These are phyloP conservation scores for Hoplostethus atlanticus DNA, from an alignment of 2,797 vertebrate genomes.

Conservation along the genomic window DNA sequence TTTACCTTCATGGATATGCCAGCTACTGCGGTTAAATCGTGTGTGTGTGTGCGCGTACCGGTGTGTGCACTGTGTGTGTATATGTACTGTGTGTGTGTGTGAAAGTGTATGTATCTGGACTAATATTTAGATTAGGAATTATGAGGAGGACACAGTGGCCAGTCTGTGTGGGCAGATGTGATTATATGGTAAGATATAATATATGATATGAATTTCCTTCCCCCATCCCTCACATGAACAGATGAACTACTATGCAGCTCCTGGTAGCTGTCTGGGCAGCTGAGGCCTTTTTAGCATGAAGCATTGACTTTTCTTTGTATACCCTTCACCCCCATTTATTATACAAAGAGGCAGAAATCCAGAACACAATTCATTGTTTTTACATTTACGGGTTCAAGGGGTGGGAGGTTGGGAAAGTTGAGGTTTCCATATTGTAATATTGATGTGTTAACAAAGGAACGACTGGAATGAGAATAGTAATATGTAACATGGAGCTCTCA, in stretches of 20 bases:
- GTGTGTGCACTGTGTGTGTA: conserved; percentile 6
- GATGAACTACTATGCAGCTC: conserved; percentile 51
- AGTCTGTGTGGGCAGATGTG: conserved; percentile 55
- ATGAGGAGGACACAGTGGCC: conserved; percentile 51
- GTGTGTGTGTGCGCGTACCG: conserved; percentile 8
- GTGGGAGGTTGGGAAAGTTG: background rate
- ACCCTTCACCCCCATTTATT: background rate
- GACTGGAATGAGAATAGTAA: too few relatives aligned
- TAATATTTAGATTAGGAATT: conserved; percentile 69
- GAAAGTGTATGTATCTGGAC: background rate
- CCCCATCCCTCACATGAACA: conserved; percentile 52
- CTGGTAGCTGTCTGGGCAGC: conserved; percentile 10
- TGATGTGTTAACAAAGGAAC: too few relatives aligned
- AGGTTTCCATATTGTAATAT: background rate
- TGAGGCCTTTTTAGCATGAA: conserved; percentile 21
- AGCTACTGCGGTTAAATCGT: conserved; percentile 21
- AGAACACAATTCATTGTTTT: background rate
- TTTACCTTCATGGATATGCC: conserved; percentile 45
- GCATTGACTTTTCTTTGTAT: conserved; percentile 14
- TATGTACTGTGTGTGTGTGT: conserved; percentile 15
- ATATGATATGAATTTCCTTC: conserved; percentile 31
- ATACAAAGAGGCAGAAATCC: conserved; percentile 14
- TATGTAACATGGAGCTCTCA: too few relatives aligned
- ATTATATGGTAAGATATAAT: conserved; percentile 62
- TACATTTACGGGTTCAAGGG: background rate